phyloP scores from a whole-genome alignment of 2,113 vertebrate genomes.

The Centropristis striata region DNA sequence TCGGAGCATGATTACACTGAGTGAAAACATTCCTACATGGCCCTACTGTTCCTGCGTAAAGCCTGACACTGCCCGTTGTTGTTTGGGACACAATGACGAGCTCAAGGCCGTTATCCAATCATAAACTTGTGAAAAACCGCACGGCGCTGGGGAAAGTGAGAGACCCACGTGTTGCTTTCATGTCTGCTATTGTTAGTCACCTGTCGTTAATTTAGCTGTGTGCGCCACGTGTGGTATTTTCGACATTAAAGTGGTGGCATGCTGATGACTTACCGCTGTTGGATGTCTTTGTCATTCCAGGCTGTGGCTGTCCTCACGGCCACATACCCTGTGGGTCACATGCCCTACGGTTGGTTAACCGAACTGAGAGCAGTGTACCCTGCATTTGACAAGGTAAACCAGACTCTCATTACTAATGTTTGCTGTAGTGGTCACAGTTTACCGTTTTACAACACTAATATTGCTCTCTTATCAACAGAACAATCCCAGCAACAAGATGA shows the following conservation, averaged over 20 bases:
- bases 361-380: constrained; percentile 97
- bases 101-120: constrained; percentile 37
- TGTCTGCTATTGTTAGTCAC: constrained; percentile 29
- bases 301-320: constrained; percentile 97
- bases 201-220: constrained; percentile 35
- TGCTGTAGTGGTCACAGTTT: background rate
- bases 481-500: constrained; percentile 95
- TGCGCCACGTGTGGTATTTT: constrained; percentile 29
- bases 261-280: constrained; percentile 31
- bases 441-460: background rate
- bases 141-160: constrained; percentile 36
- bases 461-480: constrained; percentile 84
- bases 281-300: constrained; percentile 81
- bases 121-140: constrained; percentile 41
- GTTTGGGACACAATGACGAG: constrained; percentile 59
- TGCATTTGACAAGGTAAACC: constrained; percentile 96
- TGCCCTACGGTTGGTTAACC: constrained; percentile 99
- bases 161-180: constrained; percentile 29
- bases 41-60: constrained; percentile 46
- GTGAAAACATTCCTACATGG: constrained; percentile 70
- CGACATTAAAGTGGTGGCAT: constrained; percentile 3
- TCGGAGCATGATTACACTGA: constrained; percentile 57
- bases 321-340: constrained; percentile 98
- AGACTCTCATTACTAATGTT: too few relatives aligned
- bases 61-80: constrained; percentile 49